phyloP scores from a whole-genome alignment of 2,113 vertebrate species.

The Ardeotis arabs region DNA sequence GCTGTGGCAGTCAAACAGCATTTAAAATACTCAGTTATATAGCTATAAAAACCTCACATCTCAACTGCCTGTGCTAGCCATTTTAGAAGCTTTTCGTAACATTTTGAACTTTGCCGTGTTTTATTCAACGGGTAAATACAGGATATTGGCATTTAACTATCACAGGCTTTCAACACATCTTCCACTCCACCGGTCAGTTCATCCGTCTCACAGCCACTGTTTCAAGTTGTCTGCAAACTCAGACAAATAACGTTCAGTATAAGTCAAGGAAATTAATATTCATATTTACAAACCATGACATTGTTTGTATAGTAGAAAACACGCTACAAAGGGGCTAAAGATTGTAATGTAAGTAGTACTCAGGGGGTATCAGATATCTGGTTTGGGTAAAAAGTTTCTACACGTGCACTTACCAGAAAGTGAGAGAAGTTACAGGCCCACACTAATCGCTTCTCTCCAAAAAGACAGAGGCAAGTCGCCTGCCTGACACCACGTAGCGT shows the following conservation, averaged over 20 bases:
- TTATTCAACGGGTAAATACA: background rate
- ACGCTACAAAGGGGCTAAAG: background rate
- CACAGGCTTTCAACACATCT: background rate
- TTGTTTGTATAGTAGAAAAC: fast-evolving
- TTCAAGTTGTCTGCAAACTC: background rate
- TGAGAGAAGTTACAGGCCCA: fast-evolving
- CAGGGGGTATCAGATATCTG: background rate
- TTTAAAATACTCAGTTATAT: background rate
- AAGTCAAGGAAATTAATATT: background rate
- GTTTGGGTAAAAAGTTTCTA: background rate
- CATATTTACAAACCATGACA: background rate
- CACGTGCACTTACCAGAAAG: background rate
- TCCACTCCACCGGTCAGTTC: background rate
- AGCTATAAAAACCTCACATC: fast-evolving
- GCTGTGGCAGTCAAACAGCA: background rate
- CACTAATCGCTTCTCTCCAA: background rate
- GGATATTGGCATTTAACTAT: background rate
- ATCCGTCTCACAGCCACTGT: too few species aligned
- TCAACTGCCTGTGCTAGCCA: background rate
- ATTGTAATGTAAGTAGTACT: fast-evolving
- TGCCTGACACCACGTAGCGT: background rate
- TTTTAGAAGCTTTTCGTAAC: background rate
- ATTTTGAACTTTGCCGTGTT: background rate
- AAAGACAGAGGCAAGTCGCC: background rate
- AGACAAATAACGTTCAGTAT: background rate